Evolutionary conservation across 2,113 vertebrate species (phyloP), one percentile per base, ranked within the genome.

Genomic region (Callocephalon fimbriatum): DNA sequence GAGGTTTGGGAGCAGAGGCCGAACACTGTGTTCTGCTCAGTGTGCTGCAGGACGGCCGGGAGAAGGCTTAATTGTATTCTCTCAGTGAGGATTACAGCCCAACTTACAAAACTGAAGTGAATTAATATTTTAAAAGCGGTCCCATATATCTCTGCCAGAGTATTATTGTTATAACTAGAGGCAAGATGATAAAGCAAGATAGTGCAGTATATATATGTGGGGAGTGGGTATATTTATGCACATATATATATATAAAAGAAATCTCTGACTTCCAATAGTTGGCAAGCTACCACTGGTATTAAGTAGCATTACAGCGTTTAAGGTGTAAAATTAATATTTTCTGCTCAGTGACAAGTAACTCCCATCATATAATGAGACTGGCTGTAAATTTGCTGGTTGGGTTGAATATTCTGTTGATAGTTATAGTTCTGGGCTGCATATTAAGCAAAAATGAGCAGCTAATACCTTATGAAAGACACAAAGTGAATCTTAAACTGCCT

Each of bases 271-370:
- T 98, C 78, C 86, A 90, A 68, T 94, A 95, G 75, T 92, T 95
- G 84, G 68, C 88, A 96, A 85, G 47, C 75, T 88, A 77, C 62
- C 65, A 42, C 79, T 74, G 9, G 93, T 97, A 79, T 93, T 97
- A 97, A 94, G 45, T 94, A 95, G 54, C 78, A 94, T 88, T 97
- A 86, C 44, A 91, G 50, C 83, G 80, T 95, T 97, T 96, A 96
- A 97, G 88, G 70, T 98, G 47, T 93, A 59, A 97, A 98, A 93
- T 96, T 66, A 94, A 3, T 96, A 80, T 98, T 97, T 98, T 93
- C 94, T 97, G 79, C 61, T 93, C 84, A 82, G 44, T 94, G 86
- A 83, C 62, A 88, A 96, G 82, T 94, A 95, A 74, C 47, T 97
- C 73, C 84, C 77, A 66, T 73, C 86, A 73, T 93, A 66, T 82